Evolutionary conservation across 1,140 invertebrate species (phyloP), one percentile per base, ranked within the genome.

Genomic region (Drosophila hydei): DNA sequence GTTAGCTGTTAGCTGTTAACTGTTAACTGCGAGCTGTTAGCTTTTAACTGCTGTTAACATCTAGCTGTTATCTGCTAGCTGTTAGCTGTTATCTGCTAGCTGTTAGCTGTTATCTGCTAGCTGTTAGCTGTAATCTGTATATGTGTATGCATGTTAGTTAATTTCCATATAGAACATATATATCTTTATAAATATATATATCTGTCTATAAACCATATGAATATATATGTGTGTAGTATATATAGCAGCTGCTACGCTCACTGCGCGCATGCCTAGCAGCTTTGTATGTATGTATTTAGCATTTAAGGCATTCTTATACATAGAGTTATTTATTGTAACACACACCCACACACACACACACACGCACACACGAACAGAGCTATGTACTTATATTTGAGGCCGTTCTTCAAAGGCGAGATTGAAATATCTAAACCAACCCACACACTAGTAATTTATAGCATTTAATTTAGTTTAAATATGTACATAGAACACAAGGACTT

Each of bases 401-500:
- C 4, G n/a, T n/a, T n/a, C 12, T 19, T 54, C 4, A 1, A 8
- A 6, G 30, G 18, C 51, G 48, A 68, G 45, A 59, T 60, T 62
- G 52, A 76, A 58, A 56, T 52, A 55, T 55, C 48, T 8, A 54
- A 75, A 61, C 54, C 75, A 54, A 77, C 59, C 56, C 65, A 87
- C 61, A 87, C 77, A 87, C 81, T 87, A 87, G 81, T 88, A 88
- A 87, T 78, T 85, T 88, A 74, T 87, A 87, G 83, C 56, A 74
- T 71, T 45, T 87, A 87, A 87, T 81, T 85, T 87, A 87, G 81
- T 81, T 81, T 87, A 87, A 87, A 87, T 88, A 87, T 87, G 83
- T 87, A 87, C 72, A 87, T 87, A 87, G 55, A 81, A 81, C 75
- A 87, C 83, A 87, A 87, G 83, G 83, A 88, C 83, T 88, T 88